Evolutionary conservation across 2,888 invertebrate species (phyloP).

Genomic region (Clanis bilineata): DNA sequence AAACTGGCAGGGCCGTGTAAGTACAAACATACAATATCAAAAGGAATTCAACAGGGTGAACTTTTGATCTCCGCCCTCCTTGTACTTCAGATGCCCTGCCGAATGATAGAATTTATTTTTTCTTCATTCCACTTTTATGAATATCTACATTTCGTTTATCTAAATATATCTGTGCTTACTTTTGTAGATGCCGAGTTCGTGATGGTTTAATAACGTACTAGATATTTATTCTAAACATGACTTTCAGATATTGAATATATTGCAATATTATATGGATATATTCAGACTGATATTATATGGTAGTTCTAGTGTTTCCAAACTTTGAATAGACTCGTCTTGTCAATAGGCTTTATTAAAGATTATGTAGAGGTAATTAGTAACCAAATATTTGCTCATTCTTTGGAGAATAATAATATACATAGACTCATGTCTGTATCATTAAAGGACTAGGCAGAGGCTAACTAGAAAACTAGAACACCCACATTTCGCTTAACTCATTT

Average conservation of each 20-base stretch:
- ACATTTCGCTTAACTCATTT: too few relatives aligned
- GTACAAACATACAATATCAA: conserved; percentile 31
- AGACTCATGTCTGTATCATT: too few relatives aligned
- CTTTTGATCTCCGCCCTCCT: conserved; percentile 30
- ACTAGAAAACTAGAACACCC: too few relatives aligned
- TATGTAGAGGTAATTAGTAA: too few relatives aligned
- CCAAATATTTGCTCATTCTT: too few relatives aligned
- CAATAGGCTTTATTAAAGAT: too few relatives aligned
- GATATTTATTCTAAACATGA: not conserved
- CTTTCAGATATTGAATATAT: not conserved
- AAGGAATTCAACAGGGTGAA: conserved; percentile 34
- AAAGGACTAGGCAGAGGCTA: too few relatives aligned
- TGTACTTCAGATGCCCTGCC: conserved; percentile 22
- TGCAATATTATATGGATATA: not conserved
- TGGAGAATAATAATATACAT: too few relatives aligned
- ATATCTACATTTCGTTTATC: conserved; percentile 25
- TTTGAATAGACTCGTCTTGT: too few relatives aligned
- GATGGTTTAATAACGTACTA: not conserved
- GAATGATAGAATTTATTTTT: conserved; percentile 27
- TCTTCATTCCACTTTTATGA: conserved; percentile 26
- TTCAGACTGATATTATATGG: too few relatives aligned
- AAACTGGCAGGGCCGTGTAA: conserved; percentile 18
- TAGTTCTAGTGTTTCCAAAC: not conserved
- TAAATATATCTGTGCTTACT: not conserved
- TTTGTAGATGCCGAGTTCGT: not conserved